phyloP scores from a whole-genome alignment of 2,113 vertebrate genomes.

The Actenoides hombroni region DNA sequence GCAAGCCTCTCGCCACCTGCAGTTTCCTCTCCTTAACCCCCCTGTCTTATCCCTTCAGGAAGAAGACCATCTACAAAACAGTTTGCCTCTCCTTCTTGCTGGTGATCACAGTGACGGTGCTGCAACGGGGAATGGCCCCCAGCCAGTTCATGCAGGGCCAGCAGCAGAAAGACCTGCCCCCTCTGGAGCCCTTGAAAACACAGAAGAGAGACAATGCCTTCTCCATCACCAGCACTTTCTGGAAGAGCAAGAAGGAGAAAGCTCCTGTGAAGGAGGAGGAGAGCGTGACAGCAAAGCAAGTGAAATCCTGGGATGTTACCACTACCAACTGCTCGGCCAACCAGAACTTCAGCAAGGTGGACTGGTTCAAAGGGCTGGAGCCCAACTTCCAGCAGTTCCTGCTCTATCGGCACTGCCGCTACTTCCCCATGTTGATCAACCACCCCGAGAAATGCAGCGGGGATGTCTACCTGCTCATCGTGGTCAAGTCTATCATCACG shows the following conservation, averaged over 20 bases:
- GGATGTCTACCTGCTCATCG: constrained; percentile 84
- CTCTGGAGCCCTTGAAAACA: background rate
- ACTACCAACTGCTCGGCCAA: constrained; percentile 87
- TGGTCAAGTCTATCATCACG: constrained; percentile 91
- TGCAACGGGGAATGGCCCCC: constrained; percentile 80
- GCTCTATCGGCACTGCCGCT: constrained; percentile 90
- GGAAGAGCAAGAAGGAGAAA: constrained; percentile 73
- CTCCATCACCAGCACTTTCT: constrained; percentile 72
- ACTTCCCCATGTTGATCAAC: constrained; percentile 91
- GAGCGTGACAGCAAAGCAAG: background rate
- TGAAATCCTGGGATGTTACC: constrained; percentile 82
- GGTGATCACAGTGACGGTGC: constrained; percentile 78
- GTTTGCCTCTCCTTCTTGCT: constrained; percentile 81
- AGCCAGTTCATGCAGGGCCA: constrained; percentile 75
- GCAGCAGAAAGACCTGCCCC: constrained; percentile 37
- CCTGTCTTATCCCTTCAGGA: constrained; percentile 67
- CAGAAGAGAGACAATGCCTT: constrained; percentile 37
- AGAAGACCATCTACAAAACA: constrained; percentile 83
- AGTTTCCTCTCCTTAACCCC: background rate
- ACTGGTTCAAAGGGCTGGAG: constrained; percentile 87
- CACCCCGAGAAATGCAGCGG: constrained; percentile 88
- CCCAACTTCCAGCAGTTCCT: constrained; percentile 89
- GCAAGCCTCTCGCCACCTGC: background rate
- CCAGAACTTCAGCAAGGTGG: constrained; percentile 78
- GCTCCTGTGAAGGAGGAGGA: background rate